A percentile compares a stretch with the other conserved stretches of the same genome.
Evolutionary conservation across 2,113 vertebrate genomes (phyloP).

Genomic region (Microcebus tavaratra): DNA sequence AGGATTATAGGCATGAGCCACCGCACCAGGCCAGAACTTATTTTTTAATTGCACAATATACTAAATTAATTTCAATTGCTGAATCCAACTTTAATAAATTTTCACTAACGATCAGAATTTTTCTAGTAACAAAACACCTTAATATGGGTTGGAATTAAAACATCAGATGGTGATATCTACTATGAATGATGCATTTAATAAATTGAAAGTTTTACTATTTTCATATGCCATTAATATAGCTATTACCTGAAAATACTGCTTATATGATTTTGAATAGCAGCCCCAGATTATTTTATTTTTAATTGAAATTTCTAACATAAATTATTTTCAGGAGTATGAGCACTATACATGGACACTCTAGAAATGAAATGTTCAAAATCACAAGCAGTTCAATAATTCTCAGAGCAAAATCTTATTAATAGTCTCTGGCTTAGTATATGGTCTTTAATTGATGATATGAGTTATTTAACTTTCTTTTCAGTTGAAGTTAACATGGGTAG

Average conservation of each 20-base stretch:
- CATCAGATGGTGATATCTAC: not conserved
- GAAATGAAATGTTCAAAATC: not conserved
- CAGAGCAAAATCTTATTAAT: conserved; percentile 8
- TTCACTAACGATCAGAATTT: not conserved
- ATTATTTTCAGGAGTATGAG: not conserved
- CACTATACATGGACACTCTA: not conserved
- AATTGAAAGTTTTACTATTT: not conserved
- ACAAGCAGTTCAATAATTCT: not conserved
- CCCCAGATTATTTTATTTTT: not conserved
- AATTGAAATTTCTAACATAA: not conserved
- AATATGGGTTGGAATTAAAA: conserved; percentile 11
- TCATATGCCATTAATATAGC: not conserved
- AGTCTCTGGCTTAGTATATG: not conserved
- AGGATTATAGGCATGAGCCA: no score
- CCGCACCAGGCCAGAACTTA: not conserved
- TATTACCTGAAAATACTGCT: not conserved
- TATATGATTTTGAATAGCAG: not conserved
- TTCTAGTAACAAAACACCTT: not conserved
- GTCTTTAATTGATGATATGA: conserved; percentile 1
- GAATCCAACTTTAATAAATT: not conserved
- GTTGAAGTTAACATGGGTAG: not conserved
- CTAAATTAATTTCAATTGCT: not conserved
- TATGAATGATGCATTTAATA: not conserved
- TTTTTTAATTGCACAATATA: not conserved
- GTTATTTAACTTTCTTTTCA: not conserved